A percentile compares a stretch with the other conserved stretches of the same genome.
These are phyloP conservation scores for Hormiphora californensis DNA, from an alignment of 37 sponge, comb jelly and placozoan species.

Conservation along the genomic window DNA sequence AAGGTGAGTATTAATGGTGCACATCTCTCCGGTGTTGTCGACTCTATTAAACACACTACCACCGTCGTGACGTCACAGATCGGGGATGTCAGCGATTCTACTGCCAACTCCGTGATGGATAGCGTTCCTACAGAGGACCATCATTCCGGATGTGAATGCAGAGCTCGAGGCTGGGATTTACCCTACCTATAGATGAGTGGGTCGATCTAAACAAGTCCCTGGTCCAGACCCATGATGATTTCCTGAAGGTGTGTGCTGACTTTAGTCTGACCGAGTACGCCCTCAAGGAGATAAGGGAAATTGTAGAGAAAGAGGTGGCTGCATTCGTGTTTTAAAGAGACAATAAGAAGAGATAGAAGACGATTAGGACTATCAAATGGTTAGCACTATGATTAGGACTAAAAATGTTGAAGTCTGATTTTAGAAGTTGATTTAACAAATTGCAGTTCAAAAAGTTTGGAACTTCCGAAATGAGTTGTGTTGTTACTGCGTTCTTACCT, in stretches of 20 bases:
- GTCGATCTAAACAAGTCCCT: slow-evolving; percentile 15
- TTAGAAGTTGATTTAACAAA: too few species aligned
- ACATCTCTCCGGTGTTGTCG: not conserved
- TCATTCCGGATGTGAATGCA: slow-evolving; percentile 18
- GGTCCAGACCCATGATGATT: slow-evolving; percentile 36
- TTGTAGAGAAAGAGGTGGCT: slow-evolving; percentile 6
- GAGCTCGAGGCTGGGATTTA: not conserved
- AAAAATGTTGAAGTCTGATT: too few species aligned
- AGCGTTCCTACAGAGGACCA: not conserved
- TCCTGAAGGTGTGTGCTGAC: slow-evolving; percentile 42
- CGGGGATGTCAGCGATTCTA: not conserved
- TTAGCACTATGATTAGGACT: too few species aligned
- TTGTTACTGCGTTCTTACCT: too few species aligned
- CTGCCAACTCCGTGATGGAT: not conserved
- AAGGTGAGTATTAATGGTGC: not conserved
- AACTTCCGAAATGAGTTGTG: too few species aligned
- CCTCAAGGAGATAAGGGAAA: not conserved
- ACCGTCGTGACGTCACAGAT: not conserved
- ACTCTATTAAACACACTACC: not conserved
- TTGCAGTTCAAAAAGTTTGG: too few species aligned
- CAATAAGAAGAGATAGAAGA: too few species aligned
- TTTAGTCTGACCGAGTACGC: not conserved
- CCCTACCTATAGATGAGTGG: not conserved
- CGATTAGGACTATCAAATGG: too few species aligned
- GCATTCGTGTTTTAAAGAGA: too few species aligned